Evolutionary conservation across 2,113 vertebrate genomes (phyloP).

Genomic region (Atractosteus spatula): DNA sequence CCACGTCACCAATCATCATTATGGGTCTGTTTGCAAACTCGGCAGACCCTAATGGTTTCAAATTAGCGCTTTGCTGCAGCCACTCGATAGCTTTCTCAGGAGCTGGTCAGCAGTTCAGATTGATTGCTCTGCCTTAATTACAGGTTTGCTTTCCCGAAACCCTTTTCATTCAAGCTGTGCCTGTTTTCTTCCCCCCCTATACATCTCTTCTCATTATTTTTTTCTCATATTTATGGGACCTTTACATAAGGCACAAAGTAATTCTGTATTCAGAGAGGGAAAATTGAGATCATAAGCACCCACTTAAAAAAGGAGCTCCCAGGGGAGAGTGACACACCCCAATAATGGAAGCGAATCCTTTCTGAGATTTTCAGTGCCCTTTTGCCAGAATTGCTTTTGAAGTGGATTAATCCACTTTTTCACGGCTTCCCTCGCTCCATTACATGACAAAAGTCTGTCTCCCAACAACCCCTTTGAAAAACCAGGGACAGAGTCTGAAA

Average conservation of each 20-base stretch:
- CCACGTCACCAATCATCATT: slow-evolving; percentile 70
- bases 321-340: no score
- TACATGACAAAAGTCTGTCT: no score
- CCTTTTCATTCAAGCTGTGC: slow-evolving; percentile 35
- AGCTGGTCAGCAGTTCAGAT: slow-evolving; percentile 64
- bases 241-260: neutral
- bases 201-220: slow-evolving; percentile 21
- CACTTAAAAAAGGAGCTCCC: no score
- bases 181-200: slow-evolving; percentile 5
- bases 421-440: no score
- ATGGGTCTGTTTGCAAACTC: slow-evolving; percentile 72
- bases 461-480: no score
- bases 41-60: slow-evolving; percentile 73
- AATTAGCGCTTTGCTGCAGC: slow-evolving; percentile 72
- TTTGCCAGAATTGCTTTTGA: no score
- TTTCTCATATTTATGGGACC: slow-evolving; percentile 8
- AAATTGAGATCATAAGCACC: neutral
- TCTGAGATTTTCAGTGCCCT: no score
- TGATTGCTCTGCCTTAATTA: slow-evolving; percentile 74
- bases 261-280: neutral
- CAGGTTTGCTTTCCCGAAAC: slow-evolving; percentile 55
- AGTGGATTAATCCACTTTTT: no score
- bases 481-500: no score
- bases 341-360: no score
- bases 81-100: slow-evolving; percentile 69